These are phyloP conservation scores for Micronycteris hirsuta DNA, from an alignment of 2,113 vertebrate species.

Conservation along the genomic window DNA sequence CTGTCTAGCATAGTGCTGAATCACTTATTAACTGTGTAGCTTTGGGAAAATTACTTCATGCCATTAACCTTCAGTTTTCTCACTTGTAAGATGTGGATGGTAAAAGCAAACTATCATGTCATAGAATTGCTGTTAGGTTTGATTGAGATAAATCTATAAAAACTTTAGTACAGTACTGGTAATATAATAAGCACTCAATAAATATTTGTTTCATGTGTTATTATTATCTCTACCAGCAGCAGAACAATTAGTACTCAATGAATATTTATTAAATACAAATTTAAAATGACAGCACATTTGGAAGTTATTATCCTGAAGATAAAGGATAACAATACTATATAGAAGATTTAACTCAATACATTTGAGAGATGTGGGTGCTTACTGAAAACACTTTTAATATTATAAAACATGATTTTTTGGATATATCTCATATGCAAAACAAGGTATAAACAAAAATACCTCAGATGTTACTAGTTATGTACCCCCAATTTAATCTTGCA, in stretches of 20 bases:
- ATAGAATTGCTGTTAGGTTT: not conserved
- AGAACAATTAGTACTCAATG: not conserved
- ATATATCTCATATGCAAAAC: not conserved
- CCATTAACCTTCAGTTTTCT: conserved; percentile 12
- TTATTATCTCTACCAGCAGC: not conserved
- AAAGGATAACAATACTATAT: not conserved
- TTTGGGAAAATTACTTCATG: not conserved
- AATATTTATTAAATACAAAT: conserved; percentile 41
- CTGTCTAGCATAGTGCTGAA: not conserved
- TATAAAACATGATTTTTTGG: not conserved
- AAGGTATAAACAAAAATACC: not conserved
- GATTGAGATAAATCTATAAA: not conserved
- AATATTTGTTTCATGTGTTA: conserved; percentile 2
- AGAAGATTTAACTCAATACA: not conserved
- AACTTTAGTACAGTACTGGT: not conserved
- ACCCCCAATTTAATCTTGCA: not conserved
- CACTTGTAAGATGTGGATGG: not conserved
- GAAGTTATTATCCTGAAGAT: not conserved
- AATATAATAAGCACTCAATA: not conserved
- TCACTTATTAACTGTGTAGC: not conserved
- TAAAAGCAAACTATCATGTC: not conserved
- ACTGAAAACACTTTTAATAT: not conserved
- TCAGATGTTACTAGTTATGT: not conserved
- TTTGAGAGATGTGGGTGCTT: not conserved
- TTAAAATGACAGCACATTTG: not conserved